phyloP scores from a whole-genome alignment of 2,113 vertebrate genomes.

The Melanocharis versteri region DNA sequence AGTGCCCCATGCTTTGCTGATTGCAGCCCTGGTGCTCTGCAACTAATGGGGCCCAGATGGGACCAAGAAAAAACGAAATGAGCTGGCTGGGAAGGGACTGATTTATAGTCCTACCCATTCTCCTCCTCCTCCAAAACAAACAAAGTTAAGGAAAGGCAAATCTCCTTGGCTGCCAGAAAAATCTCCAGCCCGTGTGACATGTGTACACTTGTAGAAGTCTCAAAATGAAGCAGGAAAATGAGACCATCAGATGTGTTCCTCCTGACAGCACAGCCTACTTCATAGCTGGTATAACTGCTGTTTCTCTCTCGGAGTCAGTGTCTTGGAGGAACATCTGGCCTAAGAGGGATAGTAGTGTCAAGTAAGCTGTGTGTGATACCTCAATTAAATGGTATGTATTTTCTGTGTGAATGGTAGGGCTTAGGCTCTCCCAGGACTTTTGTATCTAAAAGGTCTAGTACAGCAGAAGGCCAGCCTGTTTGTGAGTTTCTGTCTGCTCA shows the following conservation, averaged over 20 bases:
- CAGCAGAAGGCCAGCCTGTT: background rate
- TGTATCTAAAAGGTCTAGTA: background rate
- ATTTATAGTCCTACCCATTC: constrained; percentile 31
- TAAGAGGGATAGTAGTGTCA: background rate
- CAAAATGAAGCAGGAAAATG: background rate
- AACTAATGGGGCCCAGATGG: constrained; percentile 41
- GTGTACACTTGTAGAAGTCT: background rate
- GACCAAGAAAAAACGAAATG: background rate
- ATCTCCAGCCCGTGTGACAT: background rate
- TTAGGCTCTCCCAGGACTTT: background rate
- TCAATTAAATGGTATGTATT: background rate
- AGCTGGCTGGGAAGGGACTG: background rate
- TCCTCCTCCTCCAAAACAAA: background rate
- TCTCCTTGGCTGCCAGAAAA: background rate
- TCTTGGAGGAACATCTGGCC: background rate
- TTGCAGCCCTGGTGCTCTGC: background rate
- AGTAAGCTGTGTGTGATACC: background rate
- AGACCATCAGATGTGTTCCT: background rate
- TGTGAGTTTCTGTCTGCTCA: background rate
- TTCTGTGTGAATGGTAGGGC: background rate
- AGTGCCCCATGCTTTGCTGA: background rate
- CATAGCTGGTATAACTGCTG: background rate
- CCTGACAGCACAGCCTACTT: background rate
- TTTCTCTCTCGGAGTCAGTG: background rate
- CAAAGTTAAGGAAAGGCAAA: background rate